phyloP scores from a whole-genome alignment of 2,797 vertebrate species.

The Telmatherina bonti region DNA sequence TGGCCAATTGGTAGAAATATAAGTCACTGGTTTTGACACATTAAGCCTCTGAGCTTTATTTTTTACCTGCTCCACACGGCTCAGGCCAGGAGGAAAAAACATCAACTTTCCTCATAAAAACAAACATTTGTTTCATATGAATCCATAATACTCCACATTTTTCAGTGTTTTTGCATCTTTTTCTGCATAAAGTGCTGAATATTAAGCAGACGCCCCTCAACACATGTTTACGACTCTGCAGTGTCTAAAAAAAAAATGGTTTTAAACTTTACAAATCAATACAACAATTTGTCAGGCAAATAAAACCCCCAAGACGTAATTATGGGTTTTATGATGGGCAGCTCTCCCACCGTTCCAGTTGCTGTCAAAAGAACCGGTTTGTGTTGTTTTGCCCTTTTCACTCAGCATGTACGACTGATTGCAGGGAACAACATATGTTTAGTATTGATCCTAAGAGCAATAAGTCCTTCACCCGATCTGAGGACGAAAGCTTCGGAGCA shows the following conservation, averaged over 20 bases:
- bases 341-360: neutral
- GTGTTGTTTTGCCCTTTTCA: neutral
- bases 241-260: neutral
- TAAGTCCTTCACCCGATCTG: neutral
- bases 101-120: neutral
- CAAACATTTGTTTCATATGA: no score
- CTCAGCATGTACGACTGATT: slow-evolving; percentile 37
- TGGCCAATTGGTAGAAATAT: slow-evolving; percentile 9
- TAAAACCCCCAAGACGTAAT: neutral
- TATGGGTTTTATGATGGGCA: neutral
- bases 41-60: slow-evolving; percentile 1
- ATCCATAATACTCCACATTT: no score
- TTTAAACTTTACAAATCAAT: neutral
- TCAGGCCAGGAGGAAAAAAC: slow-evolving; percentile 1
- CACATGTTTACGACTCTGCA: neutral
- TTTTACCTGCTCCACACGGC: neutral
- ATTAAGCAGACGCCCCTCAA: neutral
- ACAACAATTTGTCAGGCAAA: neutral
- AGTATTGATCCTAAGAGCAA: slow-evolving; percentile 54
- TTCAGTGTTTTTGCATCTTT: no score
- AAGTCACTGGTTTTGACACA: neutral
- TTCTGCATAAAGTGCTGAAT: neutral
- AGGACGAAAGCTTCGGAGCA: slow-evolving; percentile 7
- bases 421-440: slow-evolving; percentile 40
- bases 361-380: neutral